phyloP scores from a whole-genome alignment of 2,113 vertebrate genomes.

The Hemiprocne comata region DNA sequence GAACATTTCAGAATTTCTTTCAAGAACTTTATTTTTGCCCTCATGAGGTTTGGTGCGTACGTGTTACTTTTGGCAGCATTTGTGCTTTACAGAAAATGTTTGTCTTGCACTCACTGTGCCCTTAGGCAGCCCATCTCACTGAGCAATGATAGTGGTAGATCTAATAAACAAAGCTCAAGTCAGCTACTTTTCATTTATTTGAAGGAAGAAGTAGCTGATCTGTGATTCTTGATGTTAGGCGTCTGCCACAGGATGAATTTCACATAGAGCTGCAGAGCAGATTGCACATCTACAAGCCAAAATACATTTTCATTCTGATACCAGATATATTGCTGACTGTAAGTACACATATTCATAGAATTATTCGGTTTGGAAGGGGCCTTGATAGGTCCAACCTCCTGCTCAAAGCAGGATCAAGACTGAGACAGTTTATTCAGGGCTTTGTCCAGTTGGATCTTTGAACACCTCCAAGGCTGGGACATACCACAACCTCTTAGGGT shows the following conservation, averaged over 20 bases:
- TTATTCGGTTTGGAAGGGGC: not conserved
- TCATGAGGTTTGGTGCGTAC: not conserved
- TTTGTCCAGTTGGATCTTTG: not conserved
- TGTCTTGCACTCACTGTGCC: slow-evolving; percentile 10
- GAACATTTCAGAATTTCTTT: not conserved
- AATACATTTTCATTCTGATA: not conserved
- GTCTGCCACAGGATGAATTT: slow-evolving; percentile 44
- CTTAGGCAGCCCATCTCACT: not conserved
- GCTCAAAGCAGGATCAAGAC: not conserved
- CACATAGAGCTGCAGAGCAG: slow-evolving; percentile 30
- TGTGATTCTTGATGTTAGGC: slow-evolving; percentile 42
- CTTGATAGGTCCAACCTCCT: not conserved
- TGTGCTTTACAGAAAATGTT: slow-evolving; percentile 3
- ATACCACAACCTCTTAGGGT: rapidly evolving
- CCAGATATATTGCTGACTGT: not conserved
- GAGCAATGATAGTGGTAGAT: slow-evolving; percentile 1
- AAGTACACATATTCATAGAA: not conserved
- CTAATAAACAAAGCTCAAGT: slow-evolving; percentile 30
- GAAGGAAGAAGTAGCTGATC: slow-evolving; percentile 38
- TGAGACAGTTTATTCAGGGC: not conserved
- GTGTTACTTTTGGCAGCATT: not conserved
- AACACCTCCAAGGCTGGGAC: not conserved
- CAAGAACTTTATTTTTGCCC: not conserved
- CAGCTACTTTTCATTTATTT: slow-evolving; percentile 31
- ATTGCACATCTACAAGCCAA: not conserved